Evolutionary conservation across 2,113 vertebrate species (phyloP).

Genomic region (Trinectes maculatus): DNA sequence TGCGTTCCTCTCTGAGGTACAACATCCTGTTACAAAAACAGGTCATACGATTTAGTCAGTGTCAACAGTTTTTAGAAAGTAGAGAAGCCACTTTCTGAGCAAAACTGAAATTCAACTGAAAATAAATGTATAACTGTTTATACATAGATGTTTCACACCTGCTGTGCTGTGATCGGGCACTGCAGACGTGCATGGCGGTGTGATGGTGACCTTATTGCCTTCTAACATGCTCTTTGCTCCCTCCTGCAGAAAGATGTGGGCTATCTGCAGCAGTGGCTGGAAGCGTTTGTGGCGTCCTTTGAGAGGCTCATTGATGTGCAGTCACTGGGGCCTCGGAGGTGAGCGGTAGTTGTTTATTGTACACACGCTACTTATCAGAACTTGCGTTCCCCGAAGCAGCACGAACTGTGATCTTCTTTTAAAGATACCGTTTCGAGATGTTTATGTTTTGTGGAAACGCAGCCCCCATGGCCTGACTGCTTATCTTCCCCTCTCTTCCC

Average conservation of each 20-base stretch:
- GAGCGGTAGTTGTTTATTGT: conserved; percentile 54
- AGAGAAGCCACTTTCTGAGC: neutral
- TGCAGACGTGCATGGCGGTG: neutral
- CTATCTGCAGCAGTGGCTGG: conserved; percentile 95
- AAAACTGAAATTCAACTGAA: too few relatives aligned
- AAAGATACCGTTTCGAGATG: conserved; percentile 34
- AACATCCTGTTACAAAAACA: conserved; percentile 78
- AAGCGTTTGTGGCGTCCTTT: conserved; percentile 89
- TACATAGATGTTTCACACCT: too few relatives aligned
- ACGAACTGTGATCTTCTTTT: conserved; percentile 14
- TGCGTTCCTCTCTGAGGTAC: conserved; percentile 50
- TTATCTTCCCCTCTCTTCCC: conserved; percentile 5
- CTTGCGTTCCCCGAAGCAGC: conserved; percentile 21
- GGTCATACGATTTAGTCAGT: conserved; percentile 42
- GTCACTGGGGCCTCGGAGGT: conserved; percentile 91
- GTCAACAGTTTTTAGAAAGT: neutral
- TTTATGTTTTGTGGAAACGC: conserved; percentile 33
- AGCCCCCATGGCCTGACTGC: neutral
- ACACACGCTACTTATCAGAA: neutral
- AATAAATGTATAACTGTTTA: too few relatives aligned
- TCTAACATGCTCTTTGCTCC: conserved; percentile 12
- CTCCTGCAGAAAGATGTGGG: conserved; percentile 89
- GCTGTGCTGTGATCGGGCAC: neutral
- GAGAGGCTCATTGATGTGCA: conserved; percentile 90
- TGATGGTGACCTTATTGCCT: neutral